A percentile compares a stretch with the other conserved stretches of the same genome.
Conservation (phyloP, 2,113 vertebrate species). For the Elachura formosa region DNA sequence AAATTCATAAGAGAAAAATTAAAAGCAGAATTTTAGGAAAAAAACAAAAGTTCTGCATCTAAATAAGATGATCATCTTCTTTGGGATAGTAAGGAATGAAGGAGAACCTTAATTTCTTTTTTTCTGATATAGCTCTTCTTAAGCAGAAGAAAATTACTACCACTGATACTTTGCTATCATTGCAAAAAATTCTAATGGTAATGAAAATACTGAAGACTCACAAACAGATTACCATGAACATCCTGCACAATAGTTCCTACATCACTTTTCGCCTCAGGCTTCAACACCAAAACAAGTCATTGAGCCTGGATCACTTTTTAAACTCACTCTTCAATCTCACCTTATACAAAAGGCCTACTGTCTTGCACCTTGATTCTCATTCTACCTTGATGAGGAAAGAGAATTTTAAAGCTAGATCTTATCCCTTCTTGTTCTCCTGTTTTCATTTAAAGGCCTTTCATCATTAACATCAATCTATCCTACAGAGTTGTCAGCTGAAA, state of each 20-base stretch:
- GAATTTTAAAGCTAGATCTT: neutral
- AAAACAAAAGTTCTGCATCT: neutral
- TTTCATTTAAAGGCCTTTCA: neutral
- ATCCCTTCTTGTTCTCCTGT: neutral
- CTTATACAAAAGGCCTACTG: neutral
- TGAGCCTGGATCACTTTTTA: neutral
- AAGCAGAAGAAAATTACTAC: neutral
- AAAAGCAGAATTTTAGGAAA: neutral
- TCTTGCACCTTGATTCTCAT: neutral
- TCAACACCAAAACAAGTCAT: neutral
- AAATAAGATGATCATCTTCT: neutral
- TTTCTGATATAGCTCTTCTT: neutral
- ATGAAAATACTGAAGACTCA: neutral
- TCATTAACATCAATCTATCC: neutral
- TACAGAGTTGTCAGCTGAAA: neutral
- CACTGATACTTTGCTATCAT: neutral
- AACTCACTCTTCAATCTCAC: neutral
- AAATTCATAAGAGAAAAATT: neutral
- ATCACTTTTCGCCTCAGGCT: neutral
- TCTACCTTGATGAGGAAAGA: neutral
- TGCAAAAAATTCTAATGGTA: neutral
- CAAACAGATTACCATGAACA: neutral
- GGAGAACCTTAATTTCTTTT: neutral
- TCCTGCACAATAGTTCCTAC: neutral
- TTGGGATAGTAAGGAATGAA: neutral